A percentile compares a stretch with the other conserved stretches of the same genome.
Conservation (phyloP, 2,797 vertebrate genomes). For the Sternotherus odoratus region DNA sequence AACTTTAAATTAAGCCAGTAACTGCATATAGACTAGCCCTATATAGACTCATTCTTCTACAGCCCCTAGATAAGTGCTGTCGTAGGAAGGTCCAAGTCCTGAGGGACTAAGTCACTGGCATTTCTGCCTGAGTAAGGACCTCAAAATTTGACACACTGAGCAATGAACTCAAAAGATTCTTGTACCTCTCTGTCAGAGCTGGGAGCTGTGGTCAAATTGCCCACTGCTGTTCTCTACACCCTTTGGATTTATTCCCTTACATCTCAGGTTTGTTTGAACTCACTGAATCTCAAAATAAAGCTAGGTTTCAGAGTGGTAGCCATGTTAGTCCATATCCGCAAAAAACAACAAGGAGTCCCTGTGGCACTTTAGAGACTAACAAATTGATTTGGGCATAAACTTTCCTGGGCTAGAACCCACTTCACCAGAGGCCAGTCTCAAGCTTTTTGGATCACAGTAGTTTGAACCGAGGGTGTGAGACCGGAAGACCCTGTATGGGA, state of each 20-base stretch:
- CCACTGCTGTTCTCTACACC: background rate
- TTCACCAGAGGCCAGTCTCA: no score
- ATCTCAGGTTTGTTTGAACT: background rate
- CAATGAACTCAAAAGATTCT: background rate
- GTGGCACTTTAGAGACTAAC: no score
- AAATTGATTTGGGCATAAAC: no score
- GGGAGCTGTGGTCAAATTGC: background rate
- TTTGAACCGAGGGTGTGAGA: background rate
- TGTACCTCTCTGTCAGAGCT: fast-evolving
- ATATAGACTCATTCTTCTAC: background rate
- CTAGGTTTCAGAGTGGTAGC: no score
- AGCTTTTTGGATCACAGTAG: background rate
- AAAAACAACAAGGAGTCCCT: no score
- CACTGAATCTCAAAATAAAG: background rate
- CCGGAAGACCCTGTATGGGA: background rate
- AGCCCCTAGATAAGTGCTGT: background rate
- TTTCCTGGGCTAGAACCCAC: no score
- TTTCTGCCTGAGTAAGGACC: background rate
- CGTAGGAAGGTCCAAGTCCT: background rate
- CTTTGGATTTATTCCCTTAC: background rate
- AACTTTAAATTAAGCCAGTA: fast-evolving
- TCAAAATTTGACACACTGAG: background rate
- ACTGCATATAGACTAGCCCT: background rate
- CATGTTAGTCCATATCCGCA: no score
- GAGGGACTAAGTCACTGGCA: fast-evolving